Evolutionary conservation across 2,797 vertebrate species (phyloP).

Genomic region (Gallirallus australis): DNA sequence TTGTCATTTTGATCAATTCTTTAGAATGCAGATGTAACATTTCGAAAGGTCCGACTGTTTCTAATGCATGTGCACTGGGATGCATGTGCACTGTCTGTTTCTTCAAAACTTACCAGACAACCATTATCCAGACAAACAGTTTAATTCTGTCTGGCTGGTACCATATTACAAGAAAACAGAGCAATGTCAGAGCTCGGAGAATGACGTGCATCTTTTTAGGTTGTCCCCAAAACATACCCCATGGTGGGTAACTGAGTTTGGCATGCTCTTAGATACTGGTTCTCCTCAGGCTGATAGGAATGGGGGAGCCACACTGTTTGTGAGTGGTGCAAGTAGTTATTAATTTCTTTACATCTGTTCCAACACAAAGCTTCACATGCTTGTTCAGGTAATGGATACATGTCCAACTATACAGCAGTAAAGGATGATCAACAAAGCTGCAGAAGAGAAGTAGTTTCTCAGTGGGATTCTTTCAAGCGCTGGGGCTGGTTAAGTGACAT

Average conservation of each 20-base stretch:
- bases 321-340: not conserved
- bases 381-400: not conserved
- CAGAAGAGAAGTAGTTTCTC: not conserved
- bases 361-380: not conserved
- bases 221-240: not conserved
- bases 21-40: not conserved
- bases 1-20: not conserved
- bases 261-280: not conserved
- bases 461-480: not conserved
- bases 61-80: not conserved
- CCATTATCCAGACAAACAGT: not conserved
- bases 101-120: not conserved
- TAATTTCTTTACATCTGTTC: not conserved
- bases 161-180: not conserved
- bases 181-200: not conserved
- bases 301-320: not conserved
- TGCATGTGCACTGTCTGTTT: not conserved
- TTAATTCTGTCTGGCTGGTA: not conserved
- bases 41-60: not conserved
- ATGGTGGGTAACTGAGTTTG: not conserved
- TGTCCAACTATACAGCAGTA: too few relatives aligned
- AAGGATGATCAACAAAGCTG: not conserved
- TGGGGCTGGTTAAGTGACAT: not conserved
- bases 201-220: not conserved
- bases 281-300: not conserved